Conservation (phyloP, 1,140 invertebrate genomes). For the Agrypnia vestita region DNA sequence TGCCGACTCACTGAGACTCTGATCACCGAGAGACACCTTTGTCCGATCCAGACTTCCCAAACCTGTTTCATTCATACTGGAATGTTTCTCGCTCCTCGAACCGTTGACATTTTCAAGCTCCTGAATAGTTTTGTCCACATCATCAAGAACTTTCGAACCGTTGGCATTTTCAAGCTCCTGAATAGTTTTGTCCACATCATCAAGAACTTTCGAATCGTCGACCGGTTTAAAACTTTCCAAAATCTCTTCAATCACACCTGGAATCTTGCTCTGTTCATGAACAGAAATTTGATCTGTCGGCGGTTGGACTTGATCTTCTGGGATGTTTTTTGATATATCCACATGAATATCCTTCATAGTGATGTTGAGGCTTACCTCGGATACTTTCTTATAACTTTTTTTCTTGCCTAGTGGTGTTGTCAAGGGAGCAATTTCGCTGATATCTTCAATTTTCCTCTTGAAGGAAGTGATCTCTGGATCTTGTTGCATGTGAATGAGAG, state of each 20-base stretch:
- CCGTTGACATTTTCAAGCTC: not conserved
- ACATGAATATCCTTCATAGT: not conserved
- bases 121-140: too few relatives aligned
- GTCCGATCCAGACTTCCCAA: slow-evolving; percentile 21
- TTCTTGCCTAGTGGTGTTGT: not conserved
- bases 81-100: not conserved
- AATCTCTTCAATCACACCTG: too few relatives aligned
- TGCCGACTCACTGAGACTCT: not conserved
- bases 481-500: not conserved
- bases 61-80: slow-evolving; percentile 4
- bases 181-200: not conserved
- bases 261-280: not conserved
- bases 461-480: not conserved
- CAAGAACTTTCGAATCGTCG: not conserved
- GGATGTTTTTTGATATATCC: not conserved
- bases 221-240: not conserved
- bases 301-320: not conserved
- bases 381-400: not conserved
- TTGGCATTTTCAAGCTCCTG: not conserved
- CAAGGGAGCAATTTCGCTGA: not conserved
- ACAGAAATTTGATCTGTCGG: not conserved
- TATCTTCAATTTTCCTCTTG: not conserved
- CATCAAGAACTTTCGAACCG: not conserved
- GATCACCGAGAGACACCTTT: slow-evolving; percentile 15
- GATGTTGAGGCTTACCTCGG: not conserved